A percentile compares a stretch with the other conserved stretches of the same genome.
Evolutionary conservation across 2,797 vertebrate genomes (phyloP).

Genomic region (Lagocephalus sceleratus): DNA sequence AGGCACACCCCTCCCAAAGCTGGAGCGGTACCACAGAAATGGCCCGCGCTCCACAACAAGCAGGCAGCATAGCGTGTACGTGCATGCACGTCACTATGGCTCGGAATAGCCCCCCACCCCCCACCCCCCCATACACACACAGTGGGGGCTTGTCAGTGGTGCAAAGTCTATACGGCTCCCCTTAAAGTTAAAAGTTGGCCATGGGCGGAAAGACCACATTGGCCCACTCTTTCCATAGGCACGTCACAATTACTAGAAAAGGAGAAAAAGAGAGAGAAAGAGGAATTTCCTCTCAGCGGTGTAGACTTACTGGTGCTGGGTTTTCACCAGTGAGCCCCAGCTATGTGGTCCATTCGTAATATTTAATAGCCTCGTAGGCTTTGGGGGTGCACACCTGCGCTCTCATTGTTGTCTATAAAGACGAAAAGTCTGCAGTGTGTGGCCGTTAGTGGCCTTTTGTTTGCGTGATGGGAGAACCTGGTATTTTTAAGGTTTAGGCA

Average conservation of each 20-base stretch:
- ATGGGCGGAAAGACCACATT: conserved; percentile 12
- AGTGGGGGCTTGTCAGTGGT: conserved; percentile 6
- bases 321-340: conserved; percentile 29
- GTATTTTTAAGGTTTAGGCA: conserved; percentile 62
- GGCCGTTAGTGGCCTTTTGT: conserved; percentile 32
- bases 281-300: conserved; percentile 24
- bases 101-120: conserved; percentile 1
- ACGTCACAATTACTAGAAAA: conserved; percentile 37
- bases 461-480: conserved; percentile 28
- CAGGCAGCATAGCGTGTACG: conserved; percentile 25
- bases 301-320: conserved; percentile 23
- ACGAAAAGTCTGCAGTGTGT: conserved; percentile 12
- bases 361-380: not conserved
- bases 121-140: no score
- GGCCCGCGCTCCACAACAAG: conserved; percentile 54
- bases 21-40: conserved; percentile 68
- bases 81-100: conserved; percentile 4
- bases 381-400: conserved; percentile 7
- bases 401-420: not conserved
- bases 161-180: conserved; percentile 11
- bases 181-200: conserved; percentile 16
- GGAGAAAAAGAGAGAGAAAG: conserved; percentile 7
- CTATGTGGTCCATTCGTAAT: not conserved
- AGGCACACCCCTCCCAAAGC: conserved; percentile 67
- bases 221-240: conserved; percentile 33